A percentile compares a stretch with the other conserved stretches of the same genome.
phyloP scores from a whole-genome alignment of 1,140 invertebrate species.

The Drosophila pruinosa region DNA sequence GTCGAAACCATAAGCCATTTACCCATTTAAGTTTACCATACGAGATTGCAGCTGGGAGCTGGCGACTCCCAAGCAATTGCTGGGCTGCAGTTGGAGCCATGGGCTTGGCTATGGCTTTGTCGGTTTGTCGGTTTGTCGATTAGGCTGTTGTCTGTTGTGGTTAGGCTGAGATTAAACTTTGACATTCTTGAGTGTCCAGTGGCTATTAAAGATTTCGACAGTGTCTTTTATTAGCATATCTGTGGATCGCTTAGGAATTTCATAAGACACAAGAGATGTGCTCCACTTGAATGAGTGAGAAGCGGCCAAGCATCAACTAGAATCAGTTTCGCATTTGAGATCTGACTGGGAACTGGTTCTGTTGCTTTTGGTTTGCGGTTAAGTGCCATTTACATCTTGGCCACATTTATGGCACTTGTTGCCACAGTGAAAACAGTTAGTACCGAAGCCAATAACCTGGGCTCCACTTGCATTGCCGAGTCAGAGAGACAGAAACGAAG shows the following conservation, averaged over 20 bases:
- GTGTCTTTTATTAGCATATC: background rate
- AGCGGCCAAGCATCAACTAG: slow-evolving; percentile 29
- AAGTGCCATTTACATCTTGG: slow-evolving; percentile 54
- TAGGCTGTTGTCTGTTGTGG: background rate
- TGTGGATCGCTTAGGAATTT: slow-evolving; percentile 22
- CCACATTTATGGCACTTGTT: slow-evolving; percentile 39
- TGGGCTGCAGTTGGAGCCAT: background rate
- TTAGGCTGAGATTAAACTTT: slow-evolving; percentile 54
- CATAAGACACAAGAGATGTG: slow-evolving; percentile 18
- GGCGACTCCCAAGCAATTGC: slow-evolving; percentile 14
- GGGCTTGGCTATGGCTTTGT: background rate
- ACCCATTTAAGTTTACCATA: slow-evolving; percentile 6
- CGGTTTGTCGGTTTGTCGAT: background rate
- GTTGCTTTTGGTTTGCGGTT: slow-evolving; percentile 34
- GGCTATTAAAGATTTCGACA: slow-evolving; percentile 5
- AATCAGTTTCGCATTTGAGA: slow-evolving; percentile 48
- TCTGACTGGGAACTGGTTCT: slow-evolving; percentile 53
- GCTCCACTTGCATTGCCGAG: background rate
- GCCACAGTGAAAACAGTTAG: slow-evolving; percentile 65
- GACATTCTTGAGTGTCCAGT: slow-evolving; percentile 46
- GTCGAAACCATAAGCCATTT: slow-evolving; percentile 55
- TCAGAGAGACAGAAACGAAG: no score
- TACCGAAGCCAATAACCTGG: slow-evolving; percentile 71
- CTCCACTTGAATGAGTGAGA: slow-evolving; percentile 12
- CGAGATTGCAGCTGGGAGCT: slow-evolving; percentile 18